Evolutionary conservation across 2,888 invertebrate species (phyloP).

Genomic region (Meandrusa payeni): DNA sequence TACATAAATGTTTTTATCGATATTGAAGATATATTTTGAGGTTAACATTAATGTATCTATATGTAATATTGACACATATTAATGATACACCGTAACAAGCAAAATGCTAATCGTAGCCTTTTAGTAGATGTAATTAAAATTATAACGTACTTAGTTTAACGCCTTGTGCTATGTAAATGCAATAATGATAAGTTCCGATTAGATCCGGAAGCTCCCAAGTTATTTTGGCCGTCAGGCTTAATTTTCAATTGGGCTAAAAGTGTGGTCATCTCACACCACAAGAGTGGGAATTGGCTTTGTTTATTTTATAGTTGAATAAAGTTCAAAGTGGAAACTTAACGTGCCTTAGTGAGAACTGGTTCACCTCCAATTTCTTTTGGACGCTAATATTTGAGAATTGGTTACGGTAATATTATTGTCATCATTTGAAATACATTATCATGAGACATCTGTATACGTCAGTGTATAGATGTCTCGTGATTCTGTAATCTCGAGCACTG

Average conservation of each 20-base stretch:
- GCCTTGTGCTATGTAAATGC: conserved; percentile 20
- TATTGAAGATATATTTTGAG: conserved; percentile 22
- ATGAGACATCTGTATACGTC: conserved; percentile 24
- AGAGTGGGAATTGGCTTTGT: conserved; percentile 61
- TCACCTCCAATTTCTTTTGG: conserved; percentile 62
- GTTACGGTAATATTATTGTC: too few relatives aligned
- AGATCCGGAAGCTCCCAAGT: conserved; percentile 2
- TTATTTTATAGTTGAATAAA: conserved; percentile 71
- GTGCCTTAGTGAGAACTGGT: conserved; percentile 75
- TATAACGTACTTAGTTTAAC: conserved; percentile 10
- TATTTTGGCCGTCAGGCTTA: conserved; percentile 28
- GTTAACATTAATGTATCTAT: conserved; percentile 21
- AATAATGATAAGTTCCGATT: conserved; percentile 7
- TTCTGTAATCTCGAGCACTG: conserved; percentile 49
- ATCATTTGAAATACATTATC: conserved; percentile 34
- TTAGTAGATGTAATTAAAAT: conserved; percentile 5
- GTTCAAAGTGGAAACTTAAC: conserved; percentile 76
- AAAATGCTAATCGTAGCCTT: conserved; percentile 17
- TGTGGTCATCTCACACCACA: conserved; percentile 29
- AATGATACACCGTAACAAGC: conserved; percentile 1
- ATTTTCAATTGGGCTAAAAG: conserved; percentile 33
- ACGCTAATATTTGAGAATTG: conserved; percentile 36
- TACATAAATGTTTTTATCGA: conserved; percentile 21
- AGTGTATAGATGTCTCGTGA: conserved; percentile 22
- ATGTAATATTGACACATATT: conserved; percentile 16